Evolutionary conservation across 23 tunicate species (phyloP).

Genomic region (Botrylloides violaceus): DNA sequence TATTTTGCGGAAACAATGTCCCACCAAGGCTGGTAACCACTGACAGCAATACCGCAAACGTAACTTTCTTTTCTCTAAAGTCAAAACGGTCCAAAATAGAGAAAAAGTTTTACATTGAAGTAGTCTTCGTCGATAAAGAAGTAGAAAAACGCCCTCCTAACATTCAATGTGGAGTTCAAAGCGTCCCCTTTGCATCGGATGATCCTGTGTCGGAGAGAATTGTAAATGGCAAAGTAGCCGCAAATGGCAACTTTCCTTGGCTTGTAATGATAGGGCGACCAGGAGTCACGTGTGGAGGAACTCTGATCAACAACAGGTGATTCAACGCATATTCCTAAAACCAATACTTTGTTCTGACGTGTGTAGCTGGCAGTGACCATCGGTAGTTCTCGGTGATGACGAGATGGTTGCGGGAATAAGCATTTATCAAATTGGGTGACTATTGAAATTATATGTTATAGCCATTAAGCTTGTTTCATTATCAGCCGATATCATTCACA

Average conservation of each 20-base stretch:
- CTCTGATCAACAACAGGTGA: slow-evolving; percentile 14
- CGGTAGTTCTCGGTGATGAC: no score
- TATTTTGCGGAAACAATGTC: neutral
- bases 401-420: no score
- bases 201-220: slow-evolving; percentile 13
- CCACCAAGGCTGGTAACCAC: neutral
- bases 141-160: neutral
- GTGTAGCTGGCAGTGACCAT: no score
- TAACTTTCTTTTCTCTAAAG: neutral
- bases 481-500: no score
- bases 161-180: slow-evolving; percentile 19
- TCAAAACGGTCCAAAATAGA: neutral
- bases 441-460: no score
- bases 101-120: slow-evolving; percentile 1
- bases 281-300: slow-evolving; percentile 12
- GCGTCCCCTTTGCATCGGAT: slow-evolving; percentile 1
- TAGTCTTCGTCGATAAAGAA: neutral
- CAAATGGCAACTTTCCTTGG: slow-evolving; percentile 23
- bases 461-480: no score
- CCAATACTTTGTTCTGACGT: no score
- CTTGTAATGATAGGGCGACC: slow-evolving; percentile 11
- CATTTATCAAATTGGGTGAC: no score
- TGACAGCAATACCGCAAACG: neutral
- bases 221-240: slow-evolving; percentile 16
- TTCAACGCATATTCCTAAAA: no score